phyloP scores from a whole-genome alignment of 2,113 vertebrate species.

The Syrrhaptes paradoxus region DNA sequence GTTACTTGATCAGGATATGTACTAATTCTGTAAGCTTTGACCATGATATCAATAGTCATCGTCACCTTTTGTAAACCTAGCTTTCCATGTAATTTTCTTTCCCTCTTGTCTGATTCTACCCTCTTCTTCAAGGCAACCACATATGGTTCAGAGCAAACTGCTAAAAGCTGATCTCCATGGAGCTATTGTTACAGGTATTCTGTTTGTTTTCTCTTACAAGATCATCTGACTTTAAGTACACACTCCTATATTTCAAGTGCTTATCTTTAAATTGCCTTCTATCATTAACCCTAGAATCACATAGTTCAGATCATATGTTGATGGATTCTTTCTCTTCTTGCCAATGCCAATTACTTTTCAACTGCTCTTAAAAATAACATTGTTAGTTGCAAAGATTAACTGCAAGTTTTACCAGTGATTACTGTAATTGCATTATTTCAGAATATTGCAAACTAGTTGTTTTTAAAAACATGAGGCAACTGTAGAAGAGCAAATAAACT shows the following conservation, averaged over 20 bases:
- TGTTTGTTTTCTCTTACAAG: neutral
- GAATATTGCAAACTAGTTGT: neutral
- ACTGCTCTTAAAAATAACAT: neutral
- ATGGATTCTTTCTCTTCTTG: neutral
- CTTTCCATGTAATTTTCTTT: neutral
- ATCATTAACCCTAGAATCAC: neutral
- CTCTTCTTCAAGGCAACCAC: conserved; percentile 78
- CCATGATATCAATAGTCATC: fast-evolving
- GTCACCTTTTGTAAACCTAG: neutral
- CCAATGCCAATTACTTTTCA: neutral
- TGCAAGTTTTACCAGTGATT: neutral
- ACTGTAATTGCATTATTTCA: neutral
- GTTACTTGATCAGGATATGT: neutral
- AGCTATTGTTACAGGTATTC: conserved; percentile 87
- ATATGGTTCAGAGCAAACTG: conserved; percentile 87
- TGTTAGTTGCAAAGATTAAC: neutral
- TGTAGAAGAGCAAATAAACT: neutral
- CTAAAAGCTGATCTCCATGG: conserved; percentile 96
- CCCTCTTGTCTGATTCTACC: neutral
- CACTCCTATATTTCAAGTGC: neutral
- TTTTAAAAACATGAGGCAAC: neutral
- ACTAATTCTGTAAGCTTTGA: neutral
- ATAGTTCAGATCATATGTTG: fast-evolving
- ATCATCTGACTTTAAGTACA: neutral
- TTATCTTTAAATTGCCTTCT: neutral